Evolutionary conservation across 2,113 vertebrate species (phyloP).

Genomic region (Calypte anna): DNA sequence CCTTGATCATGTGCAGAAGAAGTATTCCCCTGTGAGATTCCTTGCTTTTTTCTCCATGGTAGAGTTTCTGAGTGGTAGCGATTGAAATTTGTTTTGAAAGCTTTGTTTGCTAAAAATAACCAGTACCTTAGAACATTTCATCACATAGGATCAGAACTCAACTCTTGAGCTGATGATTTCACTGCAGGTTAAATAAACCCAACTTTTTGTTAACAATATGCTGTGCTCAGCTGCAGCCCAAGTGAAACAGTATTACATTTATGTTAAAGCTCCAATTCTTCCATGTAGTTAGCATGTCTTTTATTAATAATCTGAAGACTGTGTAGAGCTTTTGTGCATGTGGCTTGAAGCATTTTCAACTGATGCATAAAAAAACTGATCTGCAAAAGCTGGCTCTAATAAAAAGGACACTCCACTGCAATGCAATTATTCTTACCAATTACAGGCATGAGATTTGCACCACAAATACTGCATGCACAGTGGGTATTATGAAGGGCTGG

Average conservation of each 20-base stretch:
- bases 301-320: background rate
- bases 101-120: slow-evolving; percentile 5
- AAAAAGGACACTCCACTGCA: background rate
- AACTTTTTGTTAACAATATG: background rate
- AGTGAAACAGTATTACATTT: background rate
- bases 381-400: background rate
- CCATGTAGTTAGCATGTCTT: background rate
- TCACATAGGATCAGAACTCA: background rate
- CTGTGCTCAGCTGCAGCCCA: background rate
- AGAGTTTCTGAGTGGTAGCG: background rate
- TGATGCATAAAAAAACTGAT: background rate
- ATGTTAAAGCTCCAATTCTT: background rate
- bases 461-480: background rate
- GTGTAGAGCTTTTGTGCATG: background rate
- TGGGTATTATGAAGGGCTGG: background rate
- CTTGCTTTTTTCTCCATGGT: background rate
- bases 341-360: background rate
- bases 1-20: background rate
- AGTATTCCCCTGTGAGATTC: background rate
- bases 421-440: slow-evolving; percentile 36
- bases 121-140: background rate
- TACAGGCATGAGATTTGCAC: slow-evolving; percentile 24
- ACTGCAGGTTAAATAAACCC: background rate
- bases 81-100: background rate
- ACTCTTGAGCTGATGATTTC: background rate